These are phyloP conservation scores for Reinhardtius hippoglossoides DNA, from an alignment of 2,113 vertebrate genomes.

Conservation along the genomic window DNA sequence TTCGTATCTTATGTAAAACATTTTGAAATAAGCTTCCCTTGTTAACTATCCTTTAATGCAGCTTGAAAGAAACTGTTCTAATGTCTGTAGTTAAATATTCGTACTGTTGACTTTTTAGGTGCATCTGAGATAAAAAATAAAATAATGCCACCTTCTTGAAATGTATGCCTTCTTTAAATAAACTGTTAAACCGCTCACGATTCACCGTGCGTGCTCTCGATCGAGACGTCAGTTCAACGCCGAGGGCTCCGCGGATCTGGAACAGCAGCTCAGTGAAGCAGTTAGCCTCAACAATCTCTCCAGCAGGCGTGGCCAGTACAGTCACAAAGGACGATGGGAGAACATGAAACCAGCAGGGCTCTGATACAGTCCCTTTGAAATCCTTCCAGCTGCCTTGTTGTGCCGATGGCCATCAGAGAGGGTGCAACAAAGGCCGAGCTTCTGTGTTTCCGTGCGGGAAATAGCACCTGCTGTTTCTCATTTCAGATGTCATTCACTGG, in stretches of 20 bases:
- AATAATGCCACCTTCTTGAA: background rate
- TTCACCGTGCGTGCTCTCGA: background rate
- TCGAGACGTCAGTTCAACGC: background rate
- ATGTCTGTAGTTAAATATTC: background rate
- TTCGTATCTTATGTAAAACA: too few relatives aligned
- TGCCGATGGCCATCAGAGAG: conserved; percentile 61
- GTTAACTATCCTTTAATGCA: background rate
- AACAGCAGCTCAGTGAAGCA: conserved; percentile 9
- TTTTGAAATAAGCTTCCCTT: too few relatives aligned
- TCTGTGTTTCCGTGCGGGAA: conserved; percentile 60
- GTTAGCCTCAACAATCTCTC: conserved; percentile 21
- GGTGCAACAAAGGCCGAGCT: conserved; percentile 57
- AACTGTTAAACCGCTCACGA: background rate
- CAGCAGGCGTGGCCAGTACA: conserved; percentile 39
- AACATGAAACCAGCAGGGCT: conserved; percentile 62
- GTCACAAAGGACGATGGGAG: conserved; percentile 60
- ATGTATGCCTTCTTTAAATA: background rate
- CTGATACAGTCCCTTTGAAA: conserved; percentile 63
- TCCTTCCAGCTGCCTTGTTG: conserved; percentile 63
- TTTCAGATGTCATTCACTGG: conserved; percentile 64
- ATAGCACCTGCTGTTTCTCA: conserved; percentile 69
- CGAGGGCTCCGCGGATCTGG: background rate
- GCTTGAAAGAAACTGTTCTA: background rate
- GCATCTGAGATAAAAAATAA: background rate
- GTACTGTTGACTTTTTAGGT: background rate